Conservation (phyloP, 2,113 vertebrate genomes). For the Corapipo altera region DNA sequence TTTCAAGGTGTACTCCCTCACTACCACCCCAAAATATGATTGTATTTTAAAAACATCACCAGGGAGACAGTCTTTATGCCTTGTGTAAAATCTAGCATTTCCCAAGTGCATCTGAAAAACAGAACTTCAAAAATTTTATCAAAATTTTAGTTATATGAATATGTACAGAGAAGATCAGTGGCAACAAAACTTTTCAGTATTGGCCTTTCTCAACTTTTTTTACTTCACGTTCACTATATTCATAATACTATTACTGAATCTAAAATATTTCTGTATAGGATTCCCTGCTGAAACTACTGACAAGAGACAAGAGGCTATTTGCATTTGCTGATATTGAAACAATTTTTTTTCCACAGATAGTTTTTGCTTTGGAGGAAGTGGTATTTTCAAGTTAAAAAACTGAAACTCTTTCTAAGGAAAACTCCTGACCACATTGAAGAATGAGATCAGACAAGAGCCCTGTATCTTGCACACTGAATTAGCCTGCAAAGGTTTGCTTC, state of each 20-base stretch:
- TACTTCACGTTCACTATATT: background rate
- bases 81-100: background rate
- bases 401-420: background rate
- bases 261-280: background rate
- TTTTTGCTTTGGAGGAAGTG: background rate
- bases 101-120: background rate
- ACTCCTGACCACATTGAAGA: background rate
- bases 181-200: background rate
- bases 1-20: background rate
- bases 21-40: background rate
- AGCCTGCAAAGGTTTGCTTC: background rate
- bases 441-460: background rate
- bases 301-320: background rate
- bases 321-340: background rate
- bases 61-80: background rate
- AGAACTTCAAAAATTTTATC: background rate
- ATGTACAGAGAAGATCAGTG: background rate
- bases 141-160: background rate
- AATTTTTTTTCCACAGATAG: background rate
- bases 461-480: background rate
- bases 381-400: background rate
- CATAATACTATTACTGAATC: background rate
- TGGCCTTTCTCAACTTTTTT: background rate
- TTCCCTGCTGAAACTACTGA: background rate
- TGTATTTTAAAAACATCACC: background rate